These are phyloP conservation scores for Popillia japonica DNA, from an alignment of 1,140 invertebrate species.

Conservation along the genomic window DNA sequence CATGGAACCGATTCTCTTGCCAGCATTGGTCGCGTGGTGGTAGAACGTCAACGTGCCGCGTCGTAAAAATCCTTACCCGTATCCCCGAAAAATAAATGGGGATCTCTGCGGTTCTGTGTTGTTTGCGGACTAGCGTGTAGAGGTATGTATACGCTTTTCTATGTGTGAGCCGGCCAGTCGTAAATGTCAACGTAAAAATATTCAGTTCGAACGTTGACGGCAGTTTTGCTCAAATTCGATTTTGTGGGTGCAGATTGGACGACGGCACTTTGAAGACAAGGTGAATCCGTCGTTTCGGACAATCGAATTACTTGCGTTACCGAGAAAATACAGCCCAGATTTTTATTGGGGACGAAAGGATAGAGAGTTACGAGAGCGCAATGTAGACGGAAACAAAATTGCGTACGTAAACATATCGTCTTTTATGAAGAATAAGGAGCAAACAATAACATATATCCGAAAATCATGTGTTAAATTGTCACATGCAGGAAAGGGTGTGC, in stretches of 20 bases:
- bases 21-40: conserved; percentile 1
- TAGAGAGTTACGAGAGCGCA: neutral
- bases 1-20: neutral
- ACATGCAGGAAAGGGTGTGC: too few species aligned
- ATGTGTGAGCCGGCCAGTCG: neutral
- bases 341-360: conserved; percentile 24
- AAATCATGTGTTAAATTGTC: conserved; percentile 17
- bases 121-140: neutral
- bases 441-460: neutral
- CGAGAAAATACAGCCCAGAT: conserved; percentile 1
- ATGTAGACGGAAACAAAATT: neutral
- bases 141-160: conserved; percentile 9
- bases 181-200: conserved; percentile 34
- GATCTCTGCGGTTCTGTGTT: conserved; percentile 21
- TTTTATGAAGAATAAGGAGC: conserved; percentile 10
- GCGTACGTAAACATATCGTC: conserved; percentile 17
- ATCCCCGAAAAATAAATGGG: conserved; percentile 27
- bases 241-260: conserved; percentile 32
- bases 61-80: conserved; percentile 15
- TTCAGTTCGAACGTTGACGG: conserved; percentile 22
- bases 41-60: neutral
- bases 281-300: conserved; percentile 27
- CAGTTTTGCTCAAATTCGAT: conserved; percentile 16
- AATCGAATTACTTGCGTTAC: conserved; percentile 29
- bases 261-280: conserved; percentile 27